phyloP scores from a whole-genome alignment of 2,888 invertebrate genomes.

The Cryptophagus acutangulus region DNA sequence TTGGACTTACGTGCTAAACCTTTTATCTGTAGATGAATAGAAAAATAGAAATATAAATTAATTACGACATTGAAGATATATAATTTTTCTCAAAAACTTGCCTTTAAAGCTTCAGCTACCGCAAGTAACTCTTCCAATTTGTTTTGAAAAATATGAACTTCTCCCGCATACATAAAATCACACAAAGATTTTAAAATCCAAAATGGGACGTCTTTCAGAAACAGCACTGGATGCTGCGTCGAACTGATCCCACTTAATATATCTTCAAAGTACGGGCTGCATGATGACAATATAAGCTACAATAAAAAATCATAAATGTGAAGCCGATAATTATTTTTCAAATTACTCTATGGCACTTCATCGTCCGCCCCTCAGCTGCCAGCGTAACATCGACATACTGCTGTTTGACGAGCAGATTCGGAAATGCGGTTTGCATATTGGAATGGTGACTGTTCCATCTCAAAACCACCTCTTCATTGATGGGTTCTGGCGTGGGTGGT shows the following conservation, averaged over 20 bases:
- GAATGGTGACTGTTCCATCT: constrained; percentile 55
- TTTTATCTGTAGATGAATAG: constrained; percentile 39
- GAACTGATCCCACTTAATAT: constrained; percentile 47
- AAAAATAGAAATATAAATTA: constrained; percentile 5
- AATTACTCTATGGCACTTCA: constrained; percentile 53
- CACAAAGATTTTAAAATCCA: constrained; percentile 51
- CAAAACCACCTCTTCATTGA: constrained; percentile 46
- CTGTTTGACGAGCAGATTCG: constrained; percentile 49
- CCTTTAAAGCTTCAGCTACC: constrained; percentile 49
- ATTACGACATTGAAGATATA: not conserved
- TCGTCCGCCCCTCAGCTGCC: constrained; percentile 51
- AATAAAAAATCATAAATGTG: constrained; percentile 8
- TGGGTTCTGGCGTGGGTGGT: constrained; percentile 20
- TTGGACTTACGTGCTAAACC: constrained; percentile 37
- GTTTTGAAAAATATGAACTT: constrained; percentile 50
- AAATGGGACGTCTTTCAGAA: constrained; percentile 50
- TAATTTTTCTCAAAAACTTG: constrained; percentile 21
- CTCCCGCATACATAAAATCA: constrained; percentile 53
- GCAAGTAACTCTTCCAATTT: constrained; percentile 48
- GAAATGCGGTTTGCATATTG: constrained; percentile 53
- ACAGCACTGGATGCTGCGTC: constrained; percentile 50
- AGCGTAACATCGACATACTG: constrained; percentile 55
- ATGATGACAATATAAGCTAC: constrained; percentile 51
- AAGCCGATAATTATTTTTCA: not conserved
- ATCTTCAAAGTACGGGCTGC: constrained; percentile 52